phyloP scores from a whole-genome alignment of 2,888 invertebrate species.

The Thyatira batis region DNA sequence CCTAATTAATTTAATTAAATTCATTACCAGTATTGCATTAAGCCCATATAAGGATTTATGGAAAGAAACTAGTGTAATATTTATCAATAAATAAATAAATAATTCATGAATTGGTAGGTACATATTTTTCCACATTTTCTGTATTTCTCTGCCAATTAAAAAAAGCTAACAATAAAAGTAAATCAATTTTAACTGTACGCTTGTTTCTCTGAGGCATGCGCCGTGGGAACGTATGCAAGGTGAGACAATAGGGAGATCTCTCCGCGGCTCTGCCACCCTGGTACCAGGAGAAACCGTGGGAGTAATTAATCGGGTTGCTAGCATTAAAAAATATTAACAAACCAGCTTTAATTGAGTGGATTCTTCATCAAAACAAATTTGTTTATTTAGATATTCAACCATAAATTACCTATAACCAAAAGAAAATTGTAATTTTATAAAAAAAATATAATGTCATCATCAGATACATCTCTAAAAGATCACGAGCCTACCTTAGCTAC shows the following conservation, averaged over 20 bases:
- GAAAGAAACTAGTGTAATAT: too few relatives aligned
- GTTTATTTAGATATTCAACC: too few relatives aligned
- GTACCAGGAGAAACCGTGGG: conserved; percentile 59
- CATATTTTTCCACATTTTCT: too few relatives aligned
- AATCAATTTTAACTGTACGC: conserved; percentile 51
- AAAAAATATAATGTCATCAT: too few relatives aligned
- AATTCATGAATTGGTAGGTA: too few relatives aligned
- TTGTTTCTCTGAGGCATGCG: conserved; percentile 41
- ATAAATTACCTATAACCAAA: too few relatives aligned
- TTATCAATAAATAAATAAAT: not conserved
- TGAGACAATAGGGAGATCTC: conserved; percentile 59
- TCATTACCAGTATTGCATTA: too few relatives aligned
- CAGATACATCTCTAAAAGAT: too few relatives aligned
- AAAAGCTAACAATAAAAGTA: conserved; percentile 42
- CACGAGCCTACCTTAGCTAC: too few relatives aligned
- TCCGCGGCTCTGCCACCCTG: conserved; percentile 31
- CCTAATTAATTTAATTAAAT: too few relatives aligned
- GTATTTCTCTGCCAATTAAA: conserved; percentile 13
- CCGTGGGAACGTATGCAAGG: conserved; percentile 50
- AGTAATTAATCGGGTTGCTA: conserved; percentile 23
- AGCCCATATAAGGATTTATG: too few relatives aligned
- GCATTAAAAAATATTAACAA: conserved; percentile 8
- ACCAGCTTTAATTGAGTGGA: conserved; percentile 1
- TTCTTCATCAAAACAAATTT: conserved; percentile 6
- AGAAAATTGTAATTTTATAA: too few relatives aligned